Evolutionary conservation across 1,140 invertebrate species (phyloP), one percentile per base, ranked within the genome.

Genomic region (Ceratitis capitata): DNA sequence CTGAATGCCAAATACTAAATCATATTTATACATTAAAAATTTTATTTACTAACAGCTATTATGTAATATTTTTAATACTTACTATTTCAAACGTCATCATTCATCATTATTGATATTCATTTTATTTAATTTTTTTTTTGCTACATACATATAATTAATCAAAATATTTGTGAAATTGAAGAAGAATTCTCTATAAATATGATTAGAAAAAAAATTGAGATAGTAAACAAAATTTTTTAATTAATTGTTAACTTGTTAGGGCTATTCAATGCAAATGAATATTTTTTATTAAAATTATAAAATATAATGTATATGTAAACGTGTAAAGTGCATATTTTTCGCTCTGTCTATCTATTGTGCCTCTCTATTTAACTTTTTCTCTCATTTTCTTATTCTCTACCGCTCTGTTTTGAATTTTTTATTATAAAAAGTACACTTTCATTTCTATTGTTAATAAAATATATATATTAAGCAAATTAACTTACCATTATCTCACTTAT

Each of bases 21-120:
- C 26, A 90, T 78, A 88, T 89, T 84, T 84, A 93, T 93, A 92
- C 92, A 92, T 93, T 92, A 89, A 93, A 93, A 86, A 87, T 32
- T 85, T 53, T 86, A 74, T 78, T 78, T 78, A 78, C 69, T 78
- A 78, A 78, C 69, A 78, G 69, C 19, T 78, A 42, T 32, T 45
- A 47, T 78, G 23, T 19, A 32, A 78, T 78, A 78, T 78, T 78
- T 78, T 23, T 19, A 32, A 78, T 78, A 78, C 45, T 78, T 78
- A 39, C 69, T 45, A 78, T 78, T 78, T 45, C 42, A 45, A 45
- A 78, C 45, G 45, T 45, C 69, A 45, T 19, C 39, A 78, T 45
- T 78, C 69, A 78, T 78, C 45, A 45, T 23, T 78, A 78, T 39
- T 78, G 6, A 45, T 78, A 45, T 78, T n/a, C 3, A 23, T 78